Evolutionary conservation across 2,888 invertebrate genomes (phyloP).

Genomic region (Mellilla xanthometata): DNA sequence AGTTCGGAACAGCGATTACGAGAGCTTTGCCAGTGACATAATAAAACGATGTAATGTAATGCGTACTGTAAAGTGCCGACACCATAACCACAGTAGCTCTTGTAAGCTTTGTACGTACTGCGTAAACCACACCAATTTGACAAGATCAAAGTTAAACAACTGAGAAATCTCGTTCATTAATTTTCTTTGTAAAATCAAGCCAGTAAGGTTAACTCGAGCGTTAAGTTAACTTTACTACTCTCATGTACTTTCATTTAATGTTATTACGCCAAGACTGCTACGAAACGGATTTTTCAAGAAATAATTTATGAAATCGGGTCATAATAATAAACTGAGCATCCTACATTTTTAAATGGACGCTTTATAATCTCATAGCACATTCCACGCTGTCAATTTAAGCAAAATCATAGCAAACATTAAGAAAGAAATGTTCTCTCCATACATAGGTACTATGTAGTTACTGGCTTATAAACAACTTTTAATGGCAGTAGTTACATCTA

Average conservation of each 20-base stretch:
- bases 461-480: too few species aligned
- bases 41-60: constrained; percentile 30
- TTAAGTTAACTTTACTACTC: constrained; percentile 20
- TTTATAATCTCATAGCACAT: too few species aligned
- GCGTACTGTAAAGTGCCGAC: constrained; percentile 19
- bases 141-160: constrained; percentile 52
- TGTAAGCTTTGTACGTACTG: constrained; percentile 44
- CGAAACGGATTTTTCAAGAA: not conserved
- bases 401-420: too few species aligned
- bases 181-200: constrained; percentile 26
- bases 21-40: constrained; percentile 29
- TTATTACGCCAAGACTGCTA: constrained; percentile 10
- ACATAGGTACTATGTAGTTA: too few species aligned
- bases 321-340: too few species aligned
- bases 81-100: constrained; percentile 40
- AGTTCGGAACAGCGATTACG: constrained; percentile 31
- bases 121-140: constrained; percentile 52
- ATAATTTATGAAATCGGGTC: not conserved
- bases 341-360: not conserved
- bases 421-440: too few species aligned
- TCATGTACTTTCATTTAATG: constrained; percentile 16
- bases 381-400: too few species aligned
- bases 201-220: constrained; percentile 20
- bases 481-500: too few species aligned
- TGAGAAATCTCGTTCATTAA: constrained; percentile 26